phyloP scores from a whole-genome alignment of 1,140 invertebrate genomes.

The Tribolium madens region DNA sequence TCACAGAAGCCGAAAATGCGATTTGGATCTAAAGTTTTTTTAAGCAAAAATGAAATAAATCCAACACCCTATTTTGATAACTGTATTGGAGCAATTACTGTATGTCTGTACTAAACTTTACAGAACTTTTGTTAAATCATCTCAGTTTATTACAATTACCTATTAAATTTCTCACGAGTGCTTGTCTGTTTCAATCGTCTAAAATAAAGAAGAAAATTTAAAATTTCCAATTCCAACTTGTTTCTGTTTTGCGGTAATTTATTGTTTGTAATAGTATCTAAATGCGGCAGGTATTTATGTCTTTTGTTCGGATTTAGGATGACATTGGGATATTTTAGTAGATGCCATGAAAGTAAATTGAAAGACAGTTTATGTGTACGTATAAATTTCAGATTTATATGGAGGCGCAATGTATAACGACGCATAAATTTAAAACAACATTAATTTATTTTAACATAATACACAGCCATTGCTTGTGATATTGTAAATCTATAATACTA shows the following conservation, averaged over 20 bases:
- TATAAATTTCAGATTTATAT: slow-evolving; percentile 7
- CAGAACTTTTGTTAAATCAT: too few relatives aligned
- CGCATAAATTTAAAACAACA: neutral
- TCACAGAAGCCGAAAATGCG: too few relatives aligned
- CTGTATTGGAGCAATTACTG: too few relatives aligned
- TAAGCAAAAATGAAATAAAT: too few relatives aligned
- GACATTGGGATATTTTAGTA: neutral
- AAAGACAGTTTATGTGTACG: slow-evolving; percentile 6
- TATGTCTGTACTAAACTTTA: too few relatives aligned
- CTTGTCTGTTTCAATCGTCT: too few relatives aligned
- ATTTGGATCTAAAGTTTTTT: too few relatives aligned
- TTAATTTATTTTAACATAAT: slow-evolving; percentile 1
- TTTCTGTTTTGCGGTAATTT: neutral
- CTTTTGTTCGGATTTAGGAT: neutral
- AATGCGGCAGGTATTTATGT: neutral
- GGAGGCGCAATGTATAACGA: neutral
- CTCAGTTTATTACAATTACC: too few relatives aligned
- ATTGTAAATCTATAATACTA: slow-evolving; percentile 10
- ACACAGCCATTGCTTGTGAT: neutral
- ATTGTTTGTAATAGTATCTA: neutral
- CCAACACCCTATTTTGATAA: too few relatives aligned
- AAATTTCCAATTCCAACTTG: too few relatives aligned
- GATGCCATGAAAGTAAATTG: neutral
- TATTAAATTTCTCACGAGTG: too few relatives aligned
- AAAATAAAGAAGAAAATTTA: too few relatives aligned